Conservation (phyloP, 1,140 invertebrate genomes). For the Drosophila tani region DNA sequence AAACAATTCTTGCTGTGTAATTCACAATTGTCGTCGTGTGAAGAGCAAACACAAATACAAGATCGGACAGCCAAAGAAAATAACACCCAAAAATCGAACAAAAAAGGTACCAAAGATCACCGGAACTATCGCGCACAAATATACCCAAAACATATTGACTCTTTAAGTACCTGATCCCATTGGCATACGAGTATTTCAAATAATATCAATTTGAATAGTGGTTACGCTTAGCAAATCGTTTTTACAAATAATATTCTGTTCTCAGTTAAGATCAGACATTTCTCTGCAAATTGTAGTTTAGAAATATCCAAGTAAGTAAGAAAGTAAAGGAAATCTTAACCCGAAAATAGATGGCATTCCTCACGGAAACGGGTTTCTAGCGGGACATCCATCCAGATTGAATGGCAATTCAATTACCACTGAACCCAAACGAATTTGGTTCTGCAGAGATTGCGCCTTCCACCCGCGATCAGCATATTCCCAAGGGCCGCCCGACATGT, state of each 20-base stretch:
- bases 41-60: slow-evolving; percentile 61
- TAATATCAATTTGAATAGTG: no score
- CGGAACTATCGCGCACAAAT: not conserved
- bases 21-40: slow-evolving; percentile 72
- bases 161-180: not conserved
- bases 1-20: slow-evolving; percentile 52
- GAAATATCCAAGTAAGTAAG: not conserved
- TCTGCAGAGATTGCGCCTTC: not conserved
- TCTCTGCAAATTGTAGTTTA: not conserved
- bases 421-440: not conserved
- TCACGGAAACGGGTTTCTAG: not conserved
- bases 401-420: slow-evolving; percentile 1
- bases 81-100: slow-evolving; percentile 24
- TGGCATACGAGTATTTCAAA: no score
- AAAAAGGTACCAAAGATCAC: not conserved
- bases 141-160: not conserved
- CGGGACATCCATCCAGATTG: not conserved
- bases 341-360: not conserved
- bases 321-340: not conserved
- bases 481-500: not conserved
- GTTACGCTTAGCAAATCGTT: no score
- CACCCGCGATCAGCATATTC: slow-evolving; percentile 1
- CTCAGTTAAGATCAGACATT: not conserved
- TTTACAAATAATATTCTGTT: not conserved
- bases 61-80: slow-evolving; percentile 13